These are phyloP conservation scores for Pluvianellus socialis DNA, from an alignment of 2,113 vertebrate genomes.

Conservation along the genomic window DNA sequence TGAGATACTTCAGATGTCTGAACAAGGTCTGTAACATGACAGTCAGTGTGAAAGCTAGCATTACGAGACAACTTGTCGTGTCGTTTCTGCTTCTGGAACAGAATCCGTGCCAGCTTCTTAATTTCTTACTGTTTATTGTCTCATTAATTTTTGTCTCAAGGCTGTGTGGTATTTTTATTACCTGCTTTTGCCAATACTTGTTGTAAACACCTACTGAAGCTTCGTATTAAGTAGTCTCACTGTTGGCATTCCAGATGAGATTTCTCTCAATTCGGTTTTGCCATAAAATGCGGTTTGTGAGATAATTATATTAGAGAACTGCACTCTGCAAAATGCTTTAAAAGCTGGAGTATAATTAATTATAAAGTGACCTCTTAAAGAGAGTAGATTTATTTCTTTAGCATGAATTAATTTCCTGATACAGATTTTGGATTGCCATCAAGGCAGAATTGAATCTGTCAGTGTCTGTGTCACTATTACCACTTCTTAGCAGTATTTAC, in stretches of 20 bases:
- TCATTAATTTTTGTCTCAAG: conserved; percentile 9
- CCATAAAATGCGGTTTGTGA: background rate
- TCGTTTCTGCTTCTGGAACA: background rate
- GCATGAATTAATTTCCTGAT: conserved; percentile 49
- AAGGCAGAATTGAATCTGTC: background rate
- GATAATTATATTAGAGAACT: conserved; percentile 12
- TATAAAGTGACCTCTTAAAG: conserved; percentile 40
- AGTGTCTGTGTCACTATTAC: background rate
- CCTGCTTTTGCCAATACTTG: background rate
- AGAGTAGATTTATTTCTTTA: conserved; percentile 38
- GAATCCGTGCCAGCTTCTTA: background rate
- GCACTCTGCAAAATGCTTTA: conserved; percentile 41
- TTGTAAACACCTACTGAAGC: background rate
- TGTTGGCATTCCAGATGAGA: background rate
- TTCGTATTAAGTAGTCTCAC: background rate
- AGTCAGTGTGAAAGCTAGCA: background rate
- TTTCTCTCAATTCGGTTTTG: background rate
- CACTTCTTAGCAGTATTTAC: background rate
- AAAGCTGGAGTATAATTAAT: conserved; percentile 52
- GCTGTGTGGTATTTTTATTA: conserved; percentile 4
- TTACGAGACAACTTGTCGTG: background rate
- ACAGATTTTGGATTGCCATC: conserved; percentile 32
- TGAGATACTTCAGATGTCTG: background rate
- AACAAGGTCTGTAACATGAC: background rate
- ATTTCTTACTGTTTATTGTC: conserved; percentile 15